phyloP scores from a whole-genome alignment of 2,113 vertebrate genomes.

The Triplophysa rosa region DNA sequence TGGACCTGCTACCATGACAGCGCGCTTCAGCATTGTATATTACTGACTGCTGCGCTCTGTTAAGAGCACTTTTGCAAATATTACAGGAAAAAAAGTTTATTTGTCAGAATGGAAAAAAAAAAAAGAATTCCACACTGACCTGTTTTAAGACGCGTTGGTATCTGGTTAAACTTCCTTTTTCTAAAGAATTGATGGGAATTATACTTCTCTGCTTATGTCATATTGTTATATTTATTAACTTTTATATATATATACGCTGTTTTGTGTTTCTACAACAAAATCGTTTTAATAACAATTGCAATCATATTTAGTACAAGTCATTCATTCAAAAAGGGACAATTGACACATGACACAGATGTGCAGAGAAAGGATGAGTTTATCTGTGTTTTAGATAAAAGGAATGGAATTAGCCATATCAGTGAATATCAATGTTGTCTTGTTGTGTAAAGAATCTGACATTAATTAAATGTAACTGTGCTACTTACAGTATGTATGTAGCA shows the following conservation, averaged over 20 bases:
- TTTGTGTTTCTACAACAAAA: neutral
- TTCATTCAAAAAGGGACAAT: neutral
- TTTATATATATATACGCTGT: too few relatives aligned
- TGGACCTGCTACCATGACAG: slow-evolving; percentile 9
- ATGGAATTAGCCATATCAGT: neutral
- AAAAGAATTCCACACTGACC: neutral
- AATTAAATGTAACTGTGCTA: neutral
- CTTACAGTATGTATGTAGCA: neutral
- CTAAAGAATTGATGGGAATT: neutral
- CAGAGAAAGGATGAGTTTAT: too few relatives aligned
- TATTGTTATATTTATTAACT: neutral
- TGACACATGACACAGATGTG: too few relatives aligned
- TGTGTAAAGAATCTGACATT: neutral
- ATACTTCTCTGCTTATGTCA: neutral
- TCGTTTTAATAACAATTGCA: neutral
- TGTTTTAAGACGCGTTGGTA: neutral
- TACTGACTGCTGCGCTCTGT: neutral
- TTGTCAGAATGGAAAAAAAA: neutral
- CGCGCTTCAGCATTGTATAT: neutral
- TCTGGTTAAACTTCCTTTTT: neutral
- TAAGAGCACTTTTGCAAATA: slow-evolving; percentile 4
- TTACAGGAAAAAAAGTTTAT: neutral
- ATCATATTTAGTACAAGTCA: neutral
- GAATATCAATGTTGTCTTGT: neutral
- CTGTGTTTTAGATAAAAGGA: too few relatives aligned